Evolutionary conservation across 2,888 invertebrate species (phyloP).

Genomic region (Orchestes rusci): DNA sequence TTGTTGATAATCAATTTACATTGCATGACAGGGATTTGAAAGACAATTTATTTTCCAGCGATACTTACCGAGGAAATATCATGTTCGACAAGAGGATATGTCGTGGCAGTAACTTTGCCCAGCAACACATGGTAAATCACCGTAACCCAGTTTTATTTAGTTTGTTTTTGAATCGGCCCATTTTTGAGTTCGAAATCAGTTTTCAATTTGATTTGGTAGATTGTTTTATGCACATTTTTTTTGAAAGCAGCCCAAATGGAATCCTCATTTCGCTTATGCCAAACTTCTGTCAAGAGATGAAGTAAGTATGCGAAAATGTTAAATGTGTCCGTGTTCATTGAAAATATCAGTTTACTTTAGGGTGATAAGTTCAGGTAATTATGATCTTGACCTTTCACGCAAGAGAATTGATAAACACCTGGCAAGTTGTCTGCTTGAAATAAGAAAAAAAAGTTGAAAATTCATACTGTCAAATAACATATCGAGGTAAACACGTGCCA

Average conservation of each 20-base stretch:
- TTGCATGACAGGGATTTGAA: no score
- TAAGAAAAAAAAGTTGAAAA: no score
- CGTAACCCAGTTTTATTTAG: conserved; percentile 1
- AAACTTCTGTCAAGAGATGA: conserved; percentile 44
- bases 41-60: conserved; percentile 20
- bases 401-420: no score
- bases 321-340: neutral
- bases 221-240: neutral
- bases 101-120: conserved; percentile 73
- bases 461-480: no score
- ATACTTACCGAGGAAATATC: conserved; percentile 60
- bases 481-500: no score
- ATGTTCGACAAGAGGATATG: conserved; percentile 86
- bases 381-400: no score
- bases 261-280: conserved; percentile 52
- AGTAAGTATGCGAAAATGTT: conserved; percentile 24
- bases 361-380: no score
- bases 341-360: neutral
- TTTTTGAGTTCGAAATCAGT: conserved; percentile 17
- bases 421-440: no score
- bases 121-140: conserved; percentile 37
- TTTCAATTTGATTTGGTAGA: neutral
- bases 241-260: conserved; percentile 45
- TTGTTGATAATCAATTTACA: no score
- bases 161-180: conserved; percentile 27